Evolutionary conservation across 2,113 vertebrate species (phyloP), one percentile per base, ranked within the genome.

Genomic region (Malurus melanocephalus): DNA sequence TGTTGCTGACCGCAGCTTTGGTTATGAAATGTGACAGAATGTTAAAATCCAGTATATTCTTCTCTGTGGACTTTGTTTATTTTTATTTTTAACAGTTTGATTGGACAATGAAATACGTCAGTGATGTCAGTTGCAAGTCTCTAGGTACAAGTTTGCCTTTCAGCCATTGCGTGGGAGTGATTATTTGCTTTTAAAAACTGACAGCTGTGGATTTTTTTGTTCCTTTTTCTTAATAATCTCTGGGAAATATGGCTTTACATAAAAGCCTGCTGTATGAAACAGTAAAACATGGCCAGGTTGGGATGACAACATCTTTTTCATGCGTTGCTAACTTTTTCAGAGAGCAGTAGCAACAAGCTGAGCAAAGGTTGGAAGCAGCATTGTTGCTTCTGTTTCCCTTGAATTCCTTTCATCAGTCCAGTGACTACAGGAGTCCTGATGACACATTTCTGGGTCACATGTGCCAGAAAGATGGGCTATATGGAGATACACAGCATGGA

Each of bases 21-120:
- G 71, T 94, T 90, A 81, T 69, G 90, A 88, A 86, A 81, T 91
- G 90, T 86, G 92, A 88, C 92, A 86, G 80, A 94, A 91, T 90
- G 69, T 51, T 76, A 89, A 94, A 93, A 81, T 92, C 51, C 43
- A 84, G 38, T 51, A 43, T 75, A 68, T 84, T 92, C 88, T 89
- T 71, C 60, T 81, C 71, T 66, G 62, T 72, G 59, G 51, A 57
- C 56, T 89, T 73, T 80, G 80, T 57, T 91, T 67, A 53, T 74
- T 93, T 93, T 84, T 93, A 48, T 92, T 89, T 94, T 83, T 72
- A 92, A 55, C 27, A 27, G 59, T 73, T 79, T 64, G n/a, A 73
- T 30, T 75, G 53, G 52, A 89, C 76, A 88, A 66, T 77, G 51
- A 88, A 78, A 75, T 88, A 60, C 64, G 38, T 48, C 75, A 64